These are phyloP conservation scores for Spinus olivaceus DNA, from an alignment of 2,797 vertebrate species.

Conservation along the genomic window DNA sequence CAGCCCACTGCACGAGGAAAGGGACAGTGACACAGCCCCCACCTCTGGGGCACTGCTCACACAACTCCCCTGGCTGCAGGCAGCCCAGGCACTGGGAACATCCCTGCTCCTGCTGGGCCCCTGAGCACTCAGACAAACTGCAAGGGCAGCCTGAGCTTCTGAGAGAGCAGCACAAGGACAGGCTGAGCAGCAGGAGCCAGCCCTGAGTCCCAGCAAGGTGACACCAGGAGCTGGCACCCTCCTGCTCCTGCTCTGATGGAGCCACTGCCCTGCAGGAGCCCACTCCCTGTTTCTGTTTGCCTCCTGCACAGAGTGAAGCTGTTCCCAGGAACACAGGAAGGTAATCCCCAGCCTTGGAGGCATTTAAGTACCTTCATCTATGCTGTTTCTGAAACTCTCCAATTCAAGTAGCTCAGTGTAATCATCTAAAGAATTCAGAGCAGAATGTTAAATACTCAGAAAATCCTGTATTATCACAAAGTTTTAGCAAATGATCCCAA, in stretches of 20 bases:
- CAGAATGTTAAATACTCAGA: neutral
- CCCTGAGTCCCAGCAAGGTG: neutral
- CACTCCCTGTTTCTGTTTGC: rapidly evolving
- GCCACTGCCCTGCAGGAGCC: neutral
- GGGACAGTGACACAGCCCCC: too few species aligned
- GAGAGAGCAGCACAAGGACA: neutral
- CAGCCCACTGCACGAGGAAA: too few species aligned
- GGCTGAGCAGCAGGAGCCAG: neutral
- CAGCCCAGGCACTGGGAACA: neutral
- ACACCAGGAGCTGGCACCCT: neutral
- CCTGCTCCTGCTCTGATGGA: neutral
- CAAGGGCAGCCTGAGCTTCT: rapidly evolving
- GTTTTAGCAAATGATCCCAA: neutral
- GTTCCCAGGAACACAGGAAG: neutral
- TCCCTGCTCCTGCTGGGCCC: neutral
- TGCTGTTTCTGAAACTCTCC: neutral
- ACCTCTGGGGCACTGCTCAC: neutral
- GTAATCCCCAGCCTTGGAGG: neutral
- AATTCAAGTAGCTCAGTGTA: conserved; percentile 17
- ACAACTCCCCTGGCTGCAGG: neutral
- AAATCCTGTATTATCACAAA: neutral
- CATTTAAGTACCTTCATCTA: neutral
- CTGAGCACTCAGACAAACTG: neutral
- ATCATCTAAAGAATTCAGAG: conserved; percentile 25
- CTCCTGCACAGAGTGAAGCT: neutral